These are phyloP conservation scores for Eremobia ochroleuca DNA, from an alignment of 2,888 invertebrate species.

Conservation along the genomic window DNA sequence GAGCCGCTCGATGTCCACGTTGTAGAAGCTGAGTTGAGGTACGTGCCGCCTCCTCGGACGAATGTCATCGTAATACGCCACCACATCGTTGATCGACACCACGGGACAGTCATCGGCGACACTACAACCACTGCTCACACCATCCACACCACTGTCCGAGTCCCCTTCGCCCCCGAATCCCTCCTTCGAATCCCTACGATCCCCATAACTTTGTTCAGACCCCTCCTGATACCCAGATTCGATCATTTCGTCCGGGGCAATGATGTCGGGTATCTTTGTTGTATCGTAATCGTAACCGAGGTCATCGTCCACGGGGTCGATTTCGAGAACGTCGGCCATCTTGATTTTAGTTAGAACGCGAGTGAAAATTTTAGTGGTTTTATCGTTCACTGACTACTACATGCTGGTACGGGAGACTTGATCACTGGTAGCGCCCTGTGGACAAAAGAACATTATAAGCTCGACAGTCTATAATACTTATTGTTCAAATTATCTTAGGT, in stretches of 20 bases:
- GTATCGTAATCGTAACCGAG: slow-evolving; percentile 84
- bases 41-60: slow-evolving; percentile 85
- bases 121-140: slow-evolving; percentile 91
- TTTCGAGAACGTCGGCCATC: slow-evolving; percentile 84
- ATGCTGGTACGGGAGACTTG: slow-evolving; percentile 81
- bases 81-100: slow-evolving; percentile 89
- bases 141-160: slow-evolving; percentile 91
- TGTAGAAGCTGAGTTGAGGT: slow-evolving; percentile 88
- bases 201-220: slow-evolving; percentile 87
- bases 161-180: slow-evolving; percentile 87
- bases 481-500: background rate
- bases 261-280: slow-evolving; percentile 87
- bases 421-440: slow-evolving; percentile 83
- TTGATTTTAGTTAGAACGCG: slow-evolving; percentile 69
- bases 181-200: slow-evolving; percentile 86
- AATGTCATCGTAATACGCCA: slow-evolving; percentile 88
- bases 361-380: slow-evolving; percentile 59
- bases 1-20: slow-evolving; percentile 87
- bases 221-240: slow-evolving; percentile 89
- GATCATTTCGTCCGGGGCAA: slow-evolving; percentile 88
- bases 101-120: slow-evolving; percentile 91
- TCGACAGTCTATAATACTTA: background rate
- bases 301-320: slow-evolving; percentile 82
- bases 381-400: slow-evolving; percentile 82
- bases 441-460: slow-evolving; percentile 70